Percentiles rank a stretch among this genome's conserved stretches.
phyloP scores from a whole-genome alignment of 2,113 vertebrate species.

The Ameiurus melas region DNA sequence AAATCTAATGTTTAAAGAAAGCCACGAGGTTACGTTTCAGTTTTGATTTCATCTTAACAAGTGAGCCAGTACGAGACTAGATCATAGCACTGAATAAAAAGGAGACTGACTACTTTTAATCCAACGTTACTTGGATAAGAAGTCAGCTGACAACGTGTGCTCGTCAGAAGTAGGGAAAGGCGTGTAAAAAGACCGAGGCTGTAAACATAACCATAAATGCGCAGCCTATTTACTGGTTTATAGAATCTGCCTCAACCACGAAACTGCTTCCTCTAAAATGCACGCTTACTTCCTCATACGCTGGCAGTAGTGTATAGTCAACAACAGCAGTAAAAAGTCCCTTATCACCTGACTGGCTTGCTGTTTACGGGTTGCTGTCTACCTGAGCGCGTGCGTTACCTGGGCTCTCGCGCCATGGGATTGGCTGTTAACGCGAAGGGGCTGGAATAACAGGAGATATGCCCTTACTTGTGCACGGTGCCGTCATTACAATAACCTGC shows the following conservation, averaged over 20 bases:
- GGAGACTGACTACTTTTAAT: background rate
- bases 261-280: background rate
- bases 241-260: too few relatives aligned
- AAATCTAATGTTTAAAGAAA: background rate
- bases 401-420: background rate
- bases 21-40: background rate
- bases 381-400: background rate
- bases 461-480: background rate
- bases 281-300: constrained; percentile 21
- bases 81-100: background rate
- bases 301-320: background rate
- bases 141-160: background rate
- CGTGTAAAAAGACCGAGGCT: background rate
- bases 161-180: background rate
- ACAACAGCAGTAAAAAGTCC: background rate
- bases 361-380: background rate
- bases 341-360: background rate
- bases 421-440: background rate
- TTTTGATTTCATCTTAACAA: background rate
- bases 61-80: background rate
- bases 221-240: background rate
- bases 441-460: background rate
- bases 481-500: background rate
- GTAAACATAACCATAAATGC: background rate
- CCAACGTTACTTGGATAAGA: background rate